Evolutionary conservation across 2,888 invertebrate species (phyloP).

Genomic region (Habrosyne pyritoides): DNA sequence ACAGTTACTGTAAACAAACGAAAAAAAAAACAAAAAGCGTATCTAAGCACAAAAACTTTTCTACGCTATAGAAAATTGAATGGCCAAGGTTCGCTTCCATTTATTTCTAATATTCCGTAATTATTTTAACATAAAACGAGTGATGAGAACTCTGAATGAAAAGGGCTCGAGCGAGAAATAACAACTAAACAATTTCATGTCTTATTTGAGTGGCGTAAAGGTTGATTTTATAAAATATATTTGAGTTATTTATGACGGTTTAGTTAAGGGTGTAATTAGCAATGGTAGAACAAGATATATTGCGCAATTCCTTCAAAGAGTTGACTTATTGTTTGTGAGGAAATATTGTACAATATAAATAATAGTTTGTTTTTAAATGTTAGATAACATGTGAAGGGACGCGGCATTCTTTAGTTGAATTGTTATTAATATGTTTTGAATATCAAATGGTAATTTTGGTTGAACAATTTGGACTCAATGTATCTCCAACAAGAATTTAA

Average conservation of each 20-base stretch:
- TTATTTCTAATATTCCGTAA: constrained; percentile 55
- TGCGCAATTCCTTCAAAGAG: constrained; percentile 34
- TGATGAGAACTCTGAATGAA: constrained; percentile 11
- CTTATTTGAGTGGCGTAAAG: neutral
- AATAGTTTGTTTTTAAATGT: constrained; percentile 6
- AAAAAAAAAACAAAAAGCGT: neutral
- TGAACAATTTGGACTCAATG: too few relatives aligned
- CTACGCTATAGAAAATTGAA: constrained; percentile 21
- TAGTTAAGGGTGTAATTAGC: constrained; percentile 31
- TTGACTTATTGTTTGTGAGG: constrained; percentile 38
- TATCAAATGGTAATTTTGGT: neutral
- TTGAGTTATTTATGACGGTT: neutral
- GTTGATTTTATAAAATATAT: neutral
- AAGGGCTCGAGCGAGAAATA: neutral
- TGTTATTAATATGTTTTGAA: neutral
- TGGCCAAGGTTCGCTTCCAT: constrained; percentile 40
- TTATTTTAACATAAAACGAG: constrained; percentile 52
- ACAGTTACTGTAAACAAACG: constrained; percentile 1
- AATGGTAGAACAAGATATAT: constrained; percentile 30
- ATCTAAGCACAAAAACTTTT: constrained; percentile 16
- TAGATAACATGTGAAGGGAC: constrained; percentile 19
- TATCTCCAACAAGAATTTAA: too few relatives aligned
- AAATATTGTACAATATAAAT: constrained; percentile 16
- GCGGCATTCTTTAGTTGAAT: neutral
- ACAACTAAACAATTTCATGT: neutral